Conservation (phyloP, 2,113 vertebrate genomes). For the Semnopithecus entellus region DNA sequence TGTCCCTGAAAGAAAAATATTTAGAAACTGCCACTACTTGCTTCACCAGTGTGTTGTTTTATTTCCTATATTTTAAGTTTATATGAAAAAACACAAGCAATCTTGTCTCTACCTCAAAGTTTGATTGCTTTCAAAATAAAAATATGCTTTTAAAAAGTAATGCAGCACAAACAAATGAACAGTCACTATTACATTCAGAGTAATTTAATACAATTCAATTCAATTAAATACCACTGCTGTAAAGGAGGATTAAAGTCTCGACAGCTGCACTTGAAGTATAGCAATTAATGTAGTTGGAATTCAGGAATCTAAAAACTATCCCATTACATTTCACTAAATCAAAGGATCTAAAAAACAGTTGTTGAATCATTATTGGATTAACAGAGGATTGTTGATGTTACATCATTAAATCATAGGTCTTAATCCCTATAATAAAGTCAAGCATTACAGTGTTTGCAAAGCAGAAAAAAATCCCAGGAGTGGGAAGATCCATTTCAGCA, state of each 20-base stretch:
- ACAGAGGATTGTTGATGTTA: conserved; percentile 32
- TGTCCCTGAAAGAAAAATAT: not conserved
- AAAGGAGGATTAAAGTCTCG: conserved; percentile 54
- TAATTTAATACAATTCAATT: conserved; percentile 66
- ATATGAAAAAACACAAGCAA: not conserved
- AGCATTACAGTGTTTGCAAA: not conserved
- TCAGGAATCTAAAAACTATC: conserved; percentile 9
- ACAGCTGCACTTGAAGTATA: conserved; percentile 52
- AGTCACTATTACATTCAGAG: not conserved
- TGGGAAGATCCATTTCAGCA: not conserved
- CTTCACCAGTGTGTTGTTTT: not conserved
- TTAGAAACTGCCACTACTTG: not conserved
- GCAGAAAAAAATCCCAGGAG: not conserved
- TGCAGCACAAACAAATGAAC: conserved; percentile 33
- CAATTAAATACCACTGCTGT: conserved; percentile 53
- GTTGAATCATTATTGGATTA: conserved; percentile 63
- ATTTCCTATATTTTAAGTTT: conserved; percentile 21
- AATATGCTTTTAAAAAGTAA: not conserved
- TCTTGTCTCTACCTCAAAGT: not conserved
- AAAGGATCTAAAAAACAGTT: conserved; percentile 44
- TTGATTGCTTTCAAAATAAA: conserved; percentile 26
- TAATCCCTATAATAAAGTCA: conserved; percentile 13
- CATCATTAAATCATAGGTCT: not conserved
- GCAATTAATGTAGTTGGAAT: conserved; percentile 62
- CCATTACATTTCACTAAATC: conserved; percentile 42